Evolutionary conservation across 2,113 vertebrate species (phyloP), one percentile per base, ranked within the genome.

Genomic region (Marmota monax): DNA sequence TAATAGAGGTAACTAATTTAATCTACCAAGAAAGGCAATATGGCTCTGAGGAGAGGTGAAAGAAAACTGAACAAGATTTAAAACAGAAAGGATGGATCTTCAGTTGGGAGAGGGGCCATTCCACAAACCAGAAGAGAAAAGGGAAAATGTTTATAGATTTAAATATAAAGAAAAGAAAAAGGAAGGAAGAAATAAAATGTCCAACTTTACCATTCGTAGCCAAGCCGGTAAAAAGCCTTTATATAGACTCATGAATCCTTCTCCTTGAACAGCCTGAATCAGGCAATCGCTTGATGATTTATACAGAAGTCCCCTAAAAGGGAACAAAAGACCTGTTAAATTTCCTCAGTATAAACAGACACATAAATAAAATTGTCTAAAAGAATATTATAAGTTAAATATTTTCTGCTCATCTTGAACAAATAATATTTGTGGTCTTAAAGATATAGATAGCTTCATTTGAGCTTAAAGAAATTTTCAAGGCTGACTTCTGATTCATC

Each of bases 201-300:
- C 84, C 53, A 17, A 83, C 56, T 74, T 61, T 99, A 99, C 99
- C 99, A 99, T 99, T 98, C 99, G 96, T 98, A 99, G 98, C 99
- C 99, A 99, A 16, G 99, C 99, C 9, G 99, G 99, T 83, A 99
- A 79, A 96, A 99, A 99, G 73, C 99, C 99, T 98, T 99, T 99
- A 96, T 99, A 99, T 0, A 99, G 98, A 85, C 99, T 99, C 97
- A 98, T 85, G 90, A 99, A 99, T 20, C 99, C 99, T 97, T 99
- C 99, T 10, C 98, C 98, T 85, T 97, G 98, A 29, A 99, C 98
- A 29, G 98, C 98, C 84, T 99, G 99, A 84, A 99, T 95, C 95
- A 99, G 98, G 96, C 99, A 99, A 97, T 99, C 99, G 53, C 65
- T 97, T 8, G 99, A 99, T 56, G 99, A 99, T 82, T 98, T 99